Evolutionary conservation across 1,140 invertebrate genomes (phyloP), one percentile per base, ranked within the genome.

Genomic region (Drosophila sp.): DNA sequence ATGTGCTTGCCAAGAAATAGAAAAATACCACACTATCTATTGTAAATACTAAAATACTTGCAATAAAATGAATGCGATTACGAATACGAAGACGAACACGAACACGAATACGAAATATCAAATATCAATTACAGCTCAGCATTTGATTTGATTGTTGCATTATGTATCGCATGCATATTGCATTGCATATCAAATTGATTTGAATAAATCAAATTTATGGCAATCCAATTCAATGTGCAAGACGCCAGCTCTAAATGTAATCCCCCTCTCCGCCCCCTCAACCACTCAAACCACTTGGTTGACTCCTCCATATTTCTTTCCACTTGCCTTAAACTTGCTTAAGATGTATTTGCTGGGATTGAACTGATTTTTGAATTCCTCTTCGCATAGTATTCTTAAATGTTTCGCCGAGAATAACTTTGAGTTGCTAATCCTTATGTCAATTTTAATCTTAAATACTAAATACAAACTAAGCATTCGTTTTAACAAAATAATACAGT

Each of bases 111-210:
- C 32, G 6, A 65, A 48, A 53, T 64, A 64, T 50, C 69, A 72
- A 72, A 66, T 72, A 66, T 57, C 69, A 58, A 72, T 72, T 72
- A 72, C 29, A 66, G 53, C 45, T 58, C 34, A 72, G 62, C 62
- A 72, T 66, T 72, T 72, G 69, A 72, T 72, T 66, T 72, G 69
- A 51, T 72, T 65, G 62, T 46, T 65, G 69, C 69, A 72, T 66
- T 43, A 64, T 71, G 51, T 40, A 71, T 56, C 8, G 25, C 51
- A 21, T 57, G 43, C 69, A 72, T 65, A 50, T 65, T 72, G 29
- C 53, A 72, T 72, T 50, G 61, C 41, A 64, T 57, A 57, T 8
- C 13, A 25, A 64, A 54, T 64, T 56, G 27, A 50, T 29, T 41
- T 21, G 29, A 71, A 41, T 14, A 72, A 72, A 65, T 51, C 41